A percentile compares a stretch with the other conserved stretches of the same genome.
phyloP scores from a whole-genome alignment of 2,888 invertebrate species.

The Habrosyne pyritoides region DNA sequence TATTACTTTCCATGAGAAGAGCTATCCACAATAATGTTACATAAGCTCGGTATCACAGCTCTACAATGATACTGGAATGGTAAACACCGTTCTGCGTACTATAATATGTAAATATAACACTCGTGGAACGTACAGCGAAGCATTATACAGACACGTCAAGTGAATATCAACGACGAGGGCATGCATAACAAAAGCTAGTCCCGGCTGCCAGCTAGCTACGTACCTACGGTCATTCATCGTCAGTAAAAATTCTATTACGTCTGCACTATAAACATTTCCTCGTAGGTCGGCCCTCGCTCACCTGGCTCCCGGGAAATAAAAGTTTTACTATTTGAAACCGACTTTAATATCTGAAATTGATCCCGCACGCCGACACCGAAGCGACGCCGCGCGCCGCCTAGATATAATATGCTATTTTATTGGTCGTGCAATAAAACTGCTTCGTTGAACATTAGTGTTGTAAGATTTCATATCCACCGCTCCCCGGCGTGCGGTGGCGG shows the following conservation, averaged over 20 bases:
- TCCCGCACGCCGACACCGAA: slow-evolving; percentile 27
- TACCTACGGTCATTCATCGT: slow-evolving; percentile 36
- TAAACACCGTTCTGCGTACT: slow-evolving; percentile 3
- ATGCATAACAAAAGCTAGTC: neutral
- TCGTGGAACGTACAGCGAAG: slow-evolving; percentile 12
- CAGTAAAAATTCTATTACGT: slow-evolving; percentile 54
- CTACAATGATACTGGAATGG: neutral
- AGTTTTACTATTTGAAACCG: slow-evolving; percentile 57
- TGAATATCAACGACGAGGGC: slow-evolving; percentile 18
- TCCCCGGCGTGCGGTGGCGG: neutral
- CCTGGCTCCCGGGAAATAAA: slow-evolving; percentile 62
- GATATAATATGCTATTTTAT: slow-evolving; percentile 47
- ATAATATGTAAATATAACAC: slow-evolving; percentile 9
- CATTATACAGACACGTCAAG: slow-evolving; percentile 14
- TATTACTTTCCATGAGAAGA: neutral
- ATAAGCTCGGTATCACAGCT: neutral
- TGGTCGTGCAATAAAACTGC: slow-evolving; percentile 42
- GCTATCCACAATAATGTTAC: neutral
- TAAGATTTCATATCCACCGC: slow-evolving; percentile 31
- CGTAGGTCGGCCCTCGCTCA: slow-evolving; percentile 25
- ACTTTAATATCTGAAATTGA: slow-evolving; percentile 60
- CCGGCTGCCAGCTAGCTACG: slow-evolving; percentile 10
- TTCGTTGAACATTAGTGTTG: slow-evolving; percentile 41
- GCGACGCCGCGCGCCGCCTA: slow-evolving; percentile 17
- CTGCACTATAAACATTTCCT: slow-evolving; percentile 40